A percentile compares a stretch with the other conserved stretches of the same genome.
These are phyloP conservation scores for Muscicapa comitata DNA, from an alignment of 2,797 vertebrate species.

Conservation along the genomic window DNA sequence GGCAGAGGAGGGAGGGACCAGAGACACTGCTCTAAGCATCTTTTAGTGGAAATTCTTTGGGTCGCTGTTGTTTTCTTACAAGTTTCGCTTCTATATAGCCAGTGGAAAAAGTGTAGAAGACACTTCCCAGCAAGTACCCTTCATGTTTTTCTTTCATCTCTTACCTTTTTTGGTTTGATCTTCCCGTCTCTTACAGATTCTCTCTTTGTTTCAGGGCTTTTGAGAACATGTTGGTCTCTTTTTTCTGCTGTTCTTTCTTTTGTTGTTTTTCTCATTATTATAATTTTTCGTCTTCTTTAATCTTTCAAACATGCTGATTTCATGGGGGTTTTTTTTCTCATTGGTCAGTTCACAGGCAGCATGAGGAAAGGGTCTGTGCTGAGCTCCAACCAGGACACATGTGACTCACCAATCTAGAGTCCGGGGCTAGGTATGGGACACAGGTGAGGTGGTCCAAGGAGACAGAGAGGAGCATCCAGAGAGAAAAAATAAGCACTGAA, in stretches of 20 bases:
- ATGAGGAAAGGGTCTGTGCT: neutral
- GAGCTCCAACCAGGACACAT: neutral
- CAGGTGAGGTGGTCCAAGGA: neutral
- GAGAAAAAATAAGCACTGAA: neutral
- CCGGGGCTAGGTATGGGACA: neutral
- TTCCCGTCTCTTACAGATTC: conserved; percentile 22
- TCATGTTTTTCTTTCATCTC: conserved; percentile 67
- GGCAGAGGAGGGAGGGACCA: conserved; percentile 23
- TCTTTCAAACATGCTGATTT: neutral
- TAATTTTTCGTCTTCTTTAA: neutral
- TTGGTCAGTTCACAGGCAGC: neutral
- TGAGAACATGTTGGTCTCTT: neutral
- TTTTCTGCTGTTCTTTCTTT: neutral
- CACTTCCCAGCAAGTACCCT: conserved; percentile 74
- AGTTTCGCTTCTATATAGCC: conserved; percentile 67
- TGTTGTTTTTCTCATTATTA: neutral
- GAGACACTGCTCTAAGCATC: conserved; percentile 50
- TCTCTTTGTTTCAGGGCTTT: conserved; percentile 27
- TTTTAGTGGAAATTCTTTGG: conserved; percentile 67
- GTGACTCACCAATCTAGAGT: neutral
- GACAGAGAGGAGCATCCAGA: neutral
- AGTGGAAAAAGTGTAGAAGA: conserved; percentile 77
- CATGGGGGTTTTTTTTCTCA: neutral
- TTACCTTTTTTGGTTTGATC: conserved; percentile 64
- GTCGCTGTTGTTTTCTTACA: conserved; percentile 66